Evolutionary conservation across 2,888 invertebrate genomes (phyloP).

Genomic region (Cephus rjabovi): DNA sequence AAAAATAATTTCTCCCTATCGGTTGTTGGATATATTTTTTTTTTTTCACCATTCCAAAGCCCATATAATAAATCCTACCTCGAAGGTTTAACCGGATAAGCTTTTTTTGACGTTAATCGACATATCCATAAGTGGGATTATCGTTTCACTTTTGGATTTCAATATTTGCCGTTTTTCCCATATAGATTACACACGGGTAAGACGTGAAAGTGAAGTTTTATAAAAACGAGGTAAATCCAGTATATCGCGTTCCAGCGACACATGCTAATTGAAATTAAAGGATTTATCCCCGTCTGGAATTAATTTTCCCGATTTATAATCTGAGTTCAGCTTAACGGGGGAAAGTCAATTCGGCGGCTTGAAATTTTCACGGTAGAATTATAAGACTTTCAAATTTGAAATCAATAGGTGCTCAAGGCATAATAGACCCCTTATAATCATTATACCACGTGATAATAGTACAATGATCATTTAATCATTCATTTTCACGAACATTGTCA

Average conservation of each 20-base stretch:
- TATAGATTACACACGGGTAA: neutral
- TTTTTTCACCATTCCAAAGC: neutral
- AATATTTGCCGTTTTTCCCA: neutral
- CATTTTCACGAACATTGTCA: neutral
- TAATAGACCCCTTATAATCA: neutral
- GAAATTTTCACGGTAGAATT: neutral
- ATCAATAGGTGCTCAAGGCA: neutral
- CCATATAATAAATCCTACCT: neutral
- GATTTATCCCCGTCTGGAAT: neutral
- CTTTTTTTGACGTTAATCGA: neutral
- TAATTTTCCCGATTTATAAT: neutral
- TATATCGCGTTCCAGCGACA: neutral
- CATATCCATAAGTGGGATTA: neutral
- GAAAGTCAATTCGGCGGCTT: neutral
- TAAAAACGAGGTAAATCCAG: neutral
- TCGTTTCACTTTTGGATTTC: neutral
- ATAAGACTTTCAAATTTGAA: neutral
- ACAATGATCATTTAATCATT: neutral
- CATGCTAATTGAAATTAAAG: neutral
- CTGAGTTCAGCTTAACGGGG: neutral
- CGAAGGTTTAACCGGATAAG: neutral
- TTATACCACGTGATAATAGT: neutral
- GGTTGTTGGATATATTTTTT: neutral
- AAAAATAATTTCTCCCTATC: neutral
- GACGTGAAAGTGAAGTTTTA: too few species aligned